phyloP scores from a whole-genome alignment of 2,888 invertebrate genomes.

The Acleris holmiana region DNA sequence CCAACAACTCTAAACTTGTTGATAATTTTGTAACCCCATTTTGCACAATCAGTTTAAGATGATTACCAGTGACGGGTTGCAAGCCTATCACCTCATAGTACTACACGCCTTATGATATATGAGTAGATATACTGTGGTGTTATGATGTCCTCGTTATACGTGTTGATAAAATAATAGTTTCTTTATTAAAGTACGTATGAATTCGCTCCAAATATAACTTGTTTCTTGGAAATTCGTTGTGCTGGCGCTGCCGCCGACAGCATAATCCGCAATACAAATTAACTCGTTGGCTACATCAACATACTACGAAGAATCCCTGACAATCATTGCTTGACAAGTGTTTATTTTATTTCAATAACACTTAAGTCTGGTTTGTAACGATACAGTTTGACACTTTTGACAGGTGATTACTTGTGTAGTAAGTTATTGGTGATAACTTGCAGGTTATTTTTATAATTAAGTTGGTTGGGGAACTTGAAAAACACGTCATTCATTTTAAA shows the following conservation, averaged over 20 bases:
- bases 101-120: too few relatives aligned
- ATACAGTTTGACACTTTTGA: background rate
- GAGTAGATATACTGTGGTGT: too few relatives aligned
- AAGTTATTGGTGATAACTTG: slow-evolving; percentile 2
- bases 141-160: too few relatives aligned
- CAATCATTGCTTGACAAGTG: background rate
- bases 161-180: background rate
- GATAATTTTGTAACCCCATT: too few relatives aligned
- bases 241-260: slow-evolving; percentile 5
- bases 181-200: slow-evolving; percentile 9
- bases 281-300: slow-evolving; percentile 16
- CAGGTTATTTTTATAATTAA: slow-evolving; percentile 21
- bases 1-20: too few relatives aligned
- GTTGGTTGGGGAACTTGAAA: slow-evolving; percentile 15
- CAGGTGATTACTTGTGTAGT: background rate
- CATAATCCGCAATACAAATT: slow-evolving; percentile 31
- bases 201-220: slow-evolving; percentile 2
- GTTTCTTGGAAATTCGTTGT: slow-evolving; percentile 26
- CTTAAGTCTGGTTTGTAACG: background rate
- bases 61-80: too few relatives aligned
- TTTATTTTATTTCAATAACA: background rate
- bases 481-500: slow-evolving; percentile 7
- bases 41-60: too few relatives aligned
- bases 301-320: slow-evolving; percentile 6
- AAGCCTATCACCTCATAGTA: too few relatives aligned